A percentile compares a stretch with the other conserved stretches of the same genome.
These are phyloP conservation scores for Zonitis immaculata DNA, from an alignment of 2,888 invertebrate genomes.

Conservation along the genomic window DNA sequence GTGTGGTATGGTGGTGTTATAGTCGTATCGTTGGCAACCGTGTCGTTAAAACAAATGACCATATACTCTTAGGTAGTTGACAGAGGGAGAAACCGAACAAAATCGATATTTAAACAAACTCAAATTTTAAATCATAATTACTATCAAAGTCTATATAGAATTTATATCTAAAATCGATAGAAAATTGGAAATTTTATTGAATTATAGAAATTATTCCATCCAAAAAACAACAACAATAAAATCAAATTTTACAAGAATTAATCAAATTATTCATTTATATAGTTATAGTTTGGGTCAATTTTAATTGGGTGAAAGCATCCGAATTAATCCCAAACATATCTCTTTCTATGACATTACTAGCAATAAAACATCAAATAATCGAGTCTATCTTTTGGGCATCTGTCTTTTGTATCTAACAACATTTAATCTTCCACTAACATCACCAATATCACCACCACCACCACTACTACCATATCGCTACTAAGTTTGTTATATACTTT, in stretches of 20 bases:
- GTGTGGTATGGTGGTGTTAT: slow-evolving; percentile 38
- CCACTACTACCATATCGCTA: slow-evolving; percentile 2
- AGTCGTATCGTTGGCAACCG: slow-evolving; percentile 28
- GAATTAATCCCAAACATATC: slow-evolving; percentile 1
- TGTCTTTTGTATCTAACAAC: neutral
- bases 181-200: too few relatives aligned
- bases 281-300: too few relatives aligned
- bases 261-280: too few relatives aligned
- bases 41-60: slow-evolving; percentile 21
- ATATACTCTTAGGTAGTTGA: neutral
- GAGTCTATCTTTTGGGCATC: neutral
- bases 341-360: neutral
- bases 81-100: neutral
- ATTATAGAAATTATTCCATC: too few relatives aligned
- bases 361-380: slow-evolving; percentile 6
- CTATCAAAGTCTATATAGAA: too few relatives aligned
- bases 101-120: too few relatives aligned
- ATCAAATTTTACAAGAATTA: too few relatives aligned
- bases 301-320: neutral
- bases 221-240: too few relatives aligned
- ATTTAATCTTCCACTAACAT: neutral
- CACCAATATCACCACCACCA: neutral
- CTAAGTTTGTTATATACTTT: slow-evolving; percentile 7
- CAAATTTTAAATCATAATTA: too few relatives aligned
- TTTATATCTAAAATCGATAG: too few relatives aligned